Evolutionary conservation across 2,797 vertebrate genomes (phyloP).

Genomic region (Manis pentadactyla): DNA sequence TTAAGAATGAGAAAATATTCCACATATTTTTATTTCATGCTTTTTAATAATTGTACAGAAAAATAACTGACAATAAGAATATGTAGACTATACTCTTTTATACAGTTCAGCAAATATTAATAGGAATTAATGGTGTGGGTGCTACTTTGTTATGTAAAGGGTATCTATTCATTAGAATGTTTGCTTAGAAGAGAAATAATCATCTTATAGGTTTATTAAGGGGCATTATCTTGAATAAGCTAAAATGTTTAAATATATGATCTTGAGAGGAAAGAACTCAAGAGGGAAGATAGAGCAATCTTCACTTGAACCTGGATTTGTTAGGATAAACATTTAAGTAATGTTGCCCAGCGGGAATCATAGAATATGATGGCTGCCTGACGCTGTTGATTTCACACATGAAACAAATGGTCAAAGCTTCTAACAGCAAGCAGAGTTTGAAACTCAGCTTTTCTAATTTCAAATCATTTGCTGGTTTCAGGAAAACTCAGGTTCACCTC

Average conservation of each 20-base stretch:
- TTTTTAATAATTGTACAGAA: not conserved
- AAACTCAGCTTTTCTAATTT: not conserved
- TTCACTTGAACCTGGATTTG: not conserved
- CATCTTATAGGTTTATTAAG: not conserved
- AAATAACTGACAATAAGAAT: not conserved
- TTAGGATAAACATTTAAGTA: not conserved
- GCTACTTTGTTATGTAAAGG: not conserved
- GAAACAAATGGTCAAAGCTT: not conserved
- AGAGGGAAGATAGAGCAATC: not conserved
- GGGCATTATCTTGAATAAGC: not conserved
- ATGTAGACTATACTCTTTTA: not conserved
- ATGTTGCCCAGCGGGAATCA: not conserved
- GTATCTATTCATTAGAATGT: not conserved
- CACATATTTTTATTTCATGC: not conserved
- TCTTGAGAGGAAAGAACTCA: not conserved
- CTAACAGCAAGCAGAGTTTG: not conserved
- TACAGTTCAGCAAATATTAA: not conserved
- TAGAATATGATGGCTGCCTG: not conserved
- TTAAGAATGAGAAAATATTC: not conserved
- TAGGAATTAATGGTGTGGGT: not conserved
- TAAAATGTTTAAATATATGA: slow-evolving; percentile 9
- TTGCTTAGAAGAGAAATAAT: not conserved
- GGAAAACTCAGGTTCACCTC: not conserved
- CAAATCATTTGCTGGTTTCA: not conserved
- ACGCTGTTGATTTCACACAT: not conserved